These are phyloP conservation scores for Melanaphis sacchari DNA, from an alignment of 1,140 invertebrate genomes.

Conservation along the genomic window DNA sequence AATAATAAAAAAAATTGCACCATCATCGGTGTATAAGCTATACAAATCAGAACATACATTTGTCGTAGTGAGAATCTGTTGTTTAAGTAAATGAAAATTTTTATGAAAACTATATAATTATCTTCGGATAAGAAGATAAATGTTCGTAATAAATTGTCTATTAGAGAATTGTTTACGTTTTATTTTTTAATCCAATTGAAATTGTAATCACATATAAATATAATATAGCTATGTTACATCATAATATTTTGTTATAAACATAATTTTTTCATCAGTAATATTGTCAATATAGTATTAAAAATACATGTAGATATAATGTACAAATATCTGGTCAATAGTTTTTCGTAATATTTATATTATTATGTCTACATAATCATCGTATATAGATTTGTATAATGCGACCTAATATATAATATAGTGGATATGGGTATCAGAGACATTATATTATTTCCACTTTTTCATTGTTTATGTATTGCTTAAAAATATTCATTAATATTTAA, in stretches of 20 bases:
- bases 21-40: neutral
- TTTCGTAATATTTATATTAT: neutral
- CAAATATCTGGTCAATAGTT: neutral
- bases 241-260: neutral
- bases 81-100: neutral
- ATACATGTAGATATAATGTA: neutral
- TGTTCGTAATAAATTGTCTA: too few species aligned
- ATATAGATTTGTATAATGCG: neutral
- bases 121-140: too few species aligned
- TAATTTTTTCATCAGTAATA: neutral
- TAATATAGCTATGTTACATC: neutral
- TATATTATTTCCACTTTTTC: neutral
- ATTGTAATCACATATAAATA: neutral
- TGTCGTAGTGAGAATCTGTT: neutral
- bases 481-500: conserved; percentile 5
- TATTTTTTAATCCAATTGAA: neutral
- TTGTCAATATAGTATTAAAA: neutral
- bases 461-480: neutral
- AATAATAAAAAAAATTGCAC: neutral
- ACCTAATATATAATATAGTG: neutral
- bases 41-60: neutral
- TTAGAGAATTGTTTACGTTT: neutral
- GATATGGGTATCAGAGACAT: neutral
- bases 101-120: neutral
- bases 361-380: neutral